Base-by-base conservation (phyloP, 1,140 invertebrate genomes). In the Lasioglossum albipes region DNA sequence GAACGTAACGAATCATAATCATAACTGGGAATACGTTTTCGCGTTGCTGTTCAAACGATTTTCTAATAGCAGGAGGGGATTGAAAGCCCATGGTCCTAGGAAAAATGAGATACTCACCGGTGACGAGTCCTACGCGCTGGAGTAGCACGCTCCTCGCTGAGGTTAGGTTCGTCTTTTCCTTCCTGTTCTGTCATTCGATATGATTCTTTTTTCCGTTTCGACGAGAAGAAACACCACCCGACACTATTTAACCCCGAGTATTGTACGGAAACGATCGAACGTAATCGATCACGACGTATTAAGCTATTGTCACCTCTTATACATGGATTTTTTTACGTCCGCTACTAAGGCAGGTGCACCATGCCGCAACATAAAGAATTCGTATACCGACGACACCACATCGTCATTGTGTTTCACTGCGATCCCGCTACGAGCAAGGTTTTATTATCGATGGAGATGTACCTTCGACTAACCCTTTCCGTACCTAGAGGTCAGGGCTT, bases 61-160 rank as follows among this genome's bases (percentile, higher is more conserved):
- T 9, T 54, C 18, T 31, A 36, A 67, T 31, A 18, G 36, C 3
- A 20, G 70, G 16, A 20, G 9, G 6, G 9, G 13, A 27, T 27
- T 27, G 20, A 22, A n/a, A n/a, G n/a, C 36, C 4, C 20, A 6
- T 6, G 5, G 9, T 12, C 6, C 6, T 57, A 42, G 13, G 7
- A 41, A 27, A 22, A 59, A 52, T 22, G 2, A 27, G 20, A 31
- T 41, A 87, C 92, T 92, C 73, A 93, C 92, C 92, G 91, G 88
- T 93, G 92, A 87, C 92, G 92, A 86, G 92, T 93, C 79, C 90
- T 93, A 36, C 92, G 91, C 82, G 87, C 89, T 67, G 89, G 87
- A 72, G 89, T 83, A 36, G 80, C 78, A 76, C 82, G 88, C 84
- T 89, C 89, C 87, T 87, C 84, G 76, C 86, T 84, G 88, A 93